A percentile compares a stretch with the other conserved stretches of the same genome.
Evolutionary conservation across 2,888 invertebrate genomes (phyloP).

Genomic region (Sphaerophoria rueppellii): DNA sequence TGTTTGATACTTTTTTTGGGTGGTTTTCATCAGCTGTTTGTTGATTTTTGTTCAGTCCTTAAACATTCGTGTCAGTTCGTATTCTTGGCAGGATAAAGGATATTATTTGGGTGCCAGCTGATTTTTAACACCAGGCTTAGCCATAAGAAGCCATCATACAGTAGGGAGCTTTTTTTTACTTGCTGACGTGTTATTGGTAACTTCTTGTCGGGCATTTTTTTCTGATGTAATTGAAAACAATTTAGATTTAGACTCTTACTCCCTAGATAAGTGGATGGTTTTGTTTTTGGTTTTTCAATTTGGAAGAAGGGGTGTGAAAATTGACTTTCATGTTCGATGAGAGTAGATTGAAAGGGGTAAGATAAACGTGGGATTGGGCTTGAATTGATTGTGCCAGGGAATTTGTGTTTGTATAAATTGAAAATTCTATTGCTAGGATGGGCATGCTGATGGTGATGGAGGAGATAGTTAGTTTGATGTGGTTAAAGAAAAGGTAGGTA

Average conservation of each 20-base stretch:
- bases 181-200: conserved; percentile 62
- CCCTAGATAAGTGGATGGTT: conserved; percentile 22
- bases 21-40: conserved; percentile 61
- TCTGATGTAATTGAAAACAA: conserved; percentile 63
- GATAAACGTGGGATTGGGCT: neutral
- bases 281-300: neutral
- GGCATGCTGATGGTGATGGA: neutral
- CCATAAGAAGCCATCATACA: conserved; percentile 42
- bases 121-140: conserved; percentile 57
- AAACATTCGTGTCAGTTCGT: neutral
- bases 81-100: conserved; percentile 28
- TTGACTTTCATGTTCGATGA: conserved; percentile 42
- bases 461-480: neutral
- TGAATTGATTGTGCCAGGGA: neutral
- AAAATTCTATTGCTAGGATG: neutral
- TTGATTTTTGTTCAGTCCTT: neutral
- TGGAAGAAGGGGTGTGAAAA: conserved; percentile 11
- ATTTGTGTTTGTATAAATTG: conserved; percentile 11
- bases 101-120: conserved; percentile 62
- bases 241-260: conserved; percentile 50
- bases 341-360: conserved; percentile 11
- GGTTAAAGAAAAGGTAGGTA: neutral
- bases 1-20: conserved; percentile 2
- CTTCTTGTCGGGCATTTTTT: conserved; percentile 3
- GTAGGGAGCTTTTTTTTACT: conserved; percentile 47